phyloP scores from a whole-genome alignment of 2,888 invertebrate genomes.

The Stenurella melanura region DNA sequence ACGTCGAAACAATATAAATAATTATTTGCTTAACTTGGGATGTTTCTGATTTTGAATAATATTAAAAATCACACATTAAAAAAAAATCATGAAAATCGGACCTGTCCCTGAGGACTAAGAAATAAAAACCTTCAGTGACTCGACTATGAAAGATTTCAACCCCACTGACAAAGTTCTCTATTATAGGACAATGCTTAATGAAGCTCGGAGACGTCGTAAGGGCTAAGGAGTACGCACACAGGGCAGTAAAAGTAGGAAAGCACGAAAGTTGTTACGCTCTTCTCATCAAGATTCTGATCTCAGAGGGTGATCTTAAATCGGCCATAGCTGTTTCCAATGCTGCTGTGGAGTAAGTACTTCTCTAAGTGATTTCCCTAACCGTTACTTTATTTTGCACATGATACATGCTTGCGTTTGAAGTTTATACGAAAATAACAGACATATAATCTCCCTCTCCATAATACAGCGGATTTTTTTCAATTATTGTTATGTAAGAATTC shows the following conservation, averaged over 20 bases:
- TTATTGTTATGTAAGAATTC: no score
- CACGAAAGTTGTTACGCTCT: constrained; percentile 84
- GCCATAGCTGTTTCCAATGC: constrained; percentile 84
- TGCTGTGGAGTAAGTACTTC: constrained; percentile 80
- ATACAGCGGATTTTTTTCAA: no score
- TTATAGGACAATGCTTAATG: constrained; percentile 83
- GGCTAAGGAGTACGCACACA: constrained; percentile 83
- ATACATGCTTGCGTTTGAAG: not conserved
- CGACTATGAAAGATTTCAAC: no score
- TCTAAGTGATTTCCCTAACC: not conserved
- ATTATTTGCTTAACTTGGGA: no score
- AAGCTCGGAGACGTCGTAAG: constrained; percentile 80
- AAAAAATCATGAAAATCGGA: no score
- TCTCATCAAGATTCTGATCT: constrained; percentile 81
- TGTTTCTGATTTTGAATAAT: no score
- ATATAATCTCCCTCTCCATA: no score
- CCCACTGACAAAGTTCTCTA: not conserved
- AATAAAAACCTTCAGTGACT: no score
- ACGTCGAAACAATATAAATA: no score
- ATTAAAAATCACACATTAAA: no score
- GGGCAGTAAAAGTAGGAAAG: constrained; percentile 83
- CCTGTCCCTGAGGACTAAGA: no score
- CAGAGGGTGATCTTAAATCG: constrained; percentile 80
- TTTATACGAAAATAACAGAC: no score
- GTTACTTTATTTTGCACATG: not conserved